phyloP scores from a whole-genome alignment of 2,888 invertebrate genomes.

The Yponomeuta plumbellus region DNA sequence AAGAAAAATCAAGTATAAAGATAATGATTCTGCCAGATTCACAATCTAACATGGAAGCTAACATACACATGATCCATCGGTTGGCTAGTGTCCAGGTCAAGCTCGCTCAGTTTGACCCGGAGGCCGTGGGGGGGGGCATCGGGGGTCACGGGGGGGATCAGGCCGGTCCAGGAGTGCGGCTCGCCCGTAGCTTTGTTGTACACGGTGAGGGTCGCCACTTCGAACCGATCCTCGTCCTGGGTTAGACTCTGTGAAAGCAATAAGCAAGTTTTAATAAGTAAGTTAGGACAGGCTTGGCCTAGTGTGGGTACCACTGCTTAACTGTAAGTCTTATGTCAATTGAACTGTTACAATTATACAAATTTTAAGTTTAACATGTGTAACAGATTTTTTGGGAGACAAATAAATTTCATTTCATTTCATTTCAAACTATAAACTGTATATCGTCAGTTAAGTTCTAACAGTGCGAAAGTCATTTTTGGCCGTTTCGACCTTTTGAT shows the following conservation, averaged over 20 bases:
- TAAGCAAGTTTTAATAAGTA: not conserved
- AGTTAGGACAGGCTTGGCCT: too few species aligned
- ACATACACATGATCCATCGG: not conserved
- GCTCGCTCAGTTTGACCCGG: not conserved
- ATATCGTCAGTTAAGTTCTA: too few species aligned
- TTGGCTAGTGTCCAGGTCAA: constrained; percentile 1
- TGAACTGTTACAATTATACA: too few species aligned
- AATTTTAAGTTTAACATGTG: too few species aligned
- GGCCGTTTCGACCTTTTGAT: too few species aligned
- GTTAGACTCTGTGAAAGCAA: constrained; percentile 18
- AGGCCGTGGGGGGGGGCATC: constrained; percentile 17
- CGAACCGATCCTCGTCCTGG: constrained; percentile 28
- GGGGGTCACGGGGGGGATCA: constrained; percentile 35
- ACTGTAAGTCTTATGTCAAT: too few species aligned
- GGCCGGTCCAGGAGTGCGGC: constrained; percentile 46
- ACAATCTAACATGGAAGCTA: not conserved
- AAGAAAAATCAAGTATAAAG: not conserved
- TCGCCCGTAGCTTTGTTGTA: constrained; percentile 56
- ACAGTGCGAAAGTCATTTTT: too few species aligned
- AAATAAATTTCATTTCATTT: too few species aligned
- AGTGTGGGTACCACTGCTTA: too few species aligned
- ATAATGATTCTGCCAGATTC: not conserved
- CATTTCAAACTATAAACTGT: too few species aligned
- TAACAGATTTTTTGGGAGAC: too few species aligned
- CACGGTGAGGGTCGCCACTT: constrained; percentile 43